These are phyloP conservation scores for Horisme vitalbata DNA, from an alignment of 2,888 invertebrate genomes.

Conservation along the genomic window DNA sequence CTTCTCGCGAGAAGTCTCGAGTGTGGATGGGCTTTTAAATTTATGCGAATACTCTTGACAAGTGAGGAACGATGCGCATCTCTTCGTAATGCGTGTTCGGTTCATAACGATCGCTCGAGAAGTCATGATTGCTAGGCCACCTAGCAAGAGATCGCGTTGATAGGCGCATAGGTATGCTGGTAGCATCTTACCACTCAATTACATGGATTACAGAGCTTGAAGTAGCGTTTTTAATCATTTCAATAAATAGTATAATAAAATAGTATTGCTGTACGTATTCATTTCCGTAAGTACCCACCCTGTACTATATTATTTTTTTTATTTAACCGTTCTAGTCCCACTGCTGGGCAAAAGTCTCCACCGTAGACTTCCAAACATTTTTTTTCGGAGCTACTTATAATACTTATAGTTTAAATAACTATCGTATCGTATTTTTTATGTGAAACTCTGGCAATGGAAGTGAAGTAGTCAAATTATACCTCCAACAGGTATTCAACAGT, in stretches of 20 bases:
- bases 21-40: too few species aligned
- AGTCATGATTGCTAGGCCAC: slow-evolving; percentile 19
- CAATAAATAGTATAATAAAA: too few species aligned
- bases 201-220: slow-evolving; percentile 20
- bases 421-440: too few species aligned
- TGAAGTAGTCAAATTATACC: slow-evolving; percentile 39
- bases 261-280: too few species aligned
- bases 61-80: slow-evolving; percentile 63
- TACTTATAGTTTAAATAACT: too few species aligned
- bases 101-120: slow-evolving; percentile 37
- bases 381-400: too few species aligned
- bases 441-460: slow-evolving; percentile 31
- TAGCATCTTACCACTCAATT: slow-evolving; percentile 18
- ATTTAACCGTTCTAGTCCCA: too few species aligned
- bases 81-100: slow-evolving; percentile 52
- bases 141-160: slow-evolving; percentile 18
- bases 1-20: too few species aligned
- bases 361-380: too few species aligned
- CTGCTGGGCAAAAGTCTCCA: too few species aligned
- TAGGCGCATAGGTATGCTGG: slow-evolving; percentile 10
- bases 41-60: slow-evolving; percentile 73
- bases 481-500: slow-evolving; percentile 33
- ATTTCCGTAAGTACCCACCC: too few species aligned
- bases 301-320: too few species aligned
- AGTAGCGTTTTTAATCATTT: slow-evolving; percentile 12